Conservation (phyloP, 2,888 invertebrate species). For the Rhingia rostrata region DNA sequence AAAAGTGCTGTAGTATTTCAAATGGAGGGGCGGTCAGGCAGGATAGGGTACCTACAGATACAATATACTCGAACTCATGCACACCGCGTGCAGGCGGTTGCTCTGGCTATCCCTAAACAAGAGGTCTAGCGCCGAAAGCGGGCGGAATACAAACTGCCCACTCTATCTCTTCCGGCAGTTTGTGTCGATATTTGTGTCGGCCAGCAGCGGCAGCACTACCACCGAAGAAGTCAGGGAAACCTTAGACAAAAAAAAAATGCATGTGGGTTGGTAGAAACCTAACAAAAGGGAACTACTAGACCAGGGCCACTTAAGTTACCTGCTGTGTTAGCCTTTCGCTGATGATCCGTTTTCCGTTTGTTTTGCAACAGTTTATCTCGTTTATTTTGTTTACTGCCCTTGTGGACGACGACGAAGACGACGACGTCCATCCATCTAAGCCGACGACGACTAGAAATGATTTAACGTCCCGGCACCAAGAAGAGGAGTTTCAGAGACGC, state of each 20-base stretch:
- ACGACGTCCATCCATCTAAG: conserved; percentile 54
- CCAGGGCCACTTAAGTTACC: conserved; percentile 71
- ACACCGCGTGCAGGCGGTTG: conserved; percentile 28
- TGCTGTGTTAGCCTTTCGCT: conserved; percentile 50
- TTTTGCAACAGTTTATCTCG: conserved; percentile 60
- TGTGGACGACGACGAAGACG: conserved; percentile 13
- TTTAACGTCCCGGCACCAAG: conserved; percentile 57
- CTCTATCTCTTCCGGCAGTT: conserved; percentile 72
- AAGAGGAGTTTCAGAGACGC: conserved; percentile 14
- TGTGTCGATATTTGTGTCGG: conserved; percentile 70
- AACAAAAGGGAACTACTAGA: conserved; percentile 51
- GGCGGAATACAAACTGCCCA: conserved; percentile 69
- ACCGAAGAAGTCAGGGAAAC: conserved; percentile 45
- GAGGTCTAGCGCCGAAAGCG: conserved; percentile 39
- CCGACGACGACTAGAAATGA: conserved; percentile 57
- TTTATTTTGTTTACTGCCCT: conserved; percentile 21
- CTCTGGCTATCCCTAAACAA: neutral
- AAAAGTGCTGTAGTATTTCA: conserved; percentile 66
- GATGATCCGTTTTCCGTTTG: conserved; percentile 69
- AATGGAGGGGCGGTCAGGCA: conserved; percentile 18
- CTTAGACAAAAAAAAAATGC: conserved; percentile 18
- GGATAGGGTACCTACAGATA: conserved; percentile 17
- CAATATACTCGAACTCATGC: conserved; percentile 33
- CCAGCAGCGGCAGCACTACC: conserved; percentile 26
- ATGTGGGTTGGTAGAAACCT: conserved; percentile 26